Evolutionary conservation across 64 coral and sea anemone species (phyloP).

Genomic region (Stichodactyla helianthus): DNA sequence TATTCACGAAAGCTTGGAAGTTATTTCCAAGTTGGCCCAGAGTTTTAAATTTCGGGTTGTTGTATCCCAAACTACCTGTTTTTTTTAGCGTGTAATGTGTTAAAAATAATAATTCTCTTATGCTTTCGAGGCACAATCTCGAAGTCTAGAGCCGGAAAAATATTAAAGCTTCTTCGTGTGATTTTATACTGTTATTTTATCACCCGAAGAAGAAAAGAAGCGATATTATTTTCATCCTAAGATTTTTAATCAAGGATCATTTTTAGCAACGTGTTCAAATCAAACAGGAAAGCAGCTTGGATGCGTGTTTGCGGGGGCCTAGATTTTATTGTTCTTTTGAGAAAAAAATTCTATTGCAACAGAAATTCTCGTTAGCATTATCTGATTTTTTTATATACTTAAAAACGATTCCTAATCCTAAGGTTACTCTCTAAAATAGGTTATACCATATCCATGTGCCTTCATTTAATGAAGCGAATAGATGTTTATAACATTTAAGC

Average conservation of each 20-base stretch:
- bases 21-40: background rate
- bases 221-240: background rate
- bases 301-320: background rate
- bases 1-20: background rate
- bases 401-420: background rate
- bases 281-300: background rate
- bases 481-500: too few species aligned
- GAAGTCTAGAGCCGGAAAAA: background rate
- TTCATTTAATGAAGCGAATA: too few species aligned
- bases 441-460: too few species aligned
- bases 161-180: background rate
- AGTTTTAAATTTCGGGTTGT: background rate
- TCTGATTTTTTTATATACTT: background rate
- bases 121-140: background rate
- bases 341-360: background rate
- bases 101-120: slow-evolving; percentile 2
- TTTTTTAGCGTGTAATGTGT: background rate
- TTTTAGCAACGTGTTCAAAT: slow-evolving; percentile 1
- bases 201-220: background rate
- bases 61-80: background rate
- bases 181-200: background rate
- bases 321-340: background rate
- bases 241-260: background rate
- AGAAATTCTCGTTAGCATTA: background rate
- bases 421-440: background rate